These are phyloP conservation scores for Drosophila limbata DNA, from an alignment of 2,888 invertebrate species.

Conservation along the genomic window DNA sequence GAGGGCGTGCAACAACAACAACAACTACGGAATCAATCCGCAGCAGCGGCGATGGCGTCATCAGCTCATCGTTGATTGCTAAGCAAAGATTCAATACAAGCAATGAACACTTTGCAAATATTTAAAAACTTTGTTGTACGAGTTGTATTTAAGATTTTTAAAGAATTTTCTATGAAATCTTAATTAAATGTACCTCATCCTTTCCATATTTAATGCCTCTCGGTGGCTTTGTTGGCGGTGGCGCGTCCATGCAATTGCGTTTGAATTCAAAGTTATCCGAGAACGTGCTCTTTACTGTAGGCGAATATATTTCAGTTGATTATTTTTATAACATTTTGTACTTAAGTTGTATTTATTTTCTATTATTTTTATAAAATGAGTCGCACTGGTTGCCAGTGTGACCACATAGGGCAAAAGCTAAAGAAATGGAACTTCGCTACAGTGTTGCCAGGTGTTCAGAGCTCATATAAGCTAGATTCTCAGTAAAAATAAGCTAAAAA, in stretches of 20 bases:
- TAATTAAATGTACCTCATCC: slow-evolving; percentile 89
- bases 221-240: slow-evolving; percentile 93
- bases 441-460: too few species aligned
- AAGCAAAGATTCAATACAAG: neutral
- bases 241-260: slow-evolving; percentile 86
- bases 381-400: slow-evolving; percentile 36
- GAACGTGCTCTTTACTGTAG: slow-evolving; percentile 35
- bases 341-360: slow-evolving; percentile 29
- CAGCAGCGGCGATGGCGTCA: slow-evolving; percentile 63
- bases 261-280: slow-evolving; percentile 53
- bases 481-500: too few species aligned
- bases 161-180: slow-evolving; percentile 2
- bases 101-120: neutral
- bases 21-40: slow-evolving; percentile 11
- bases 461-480: too few species aligned
- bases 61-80: slow-evolving; percentile 28
- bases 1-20: slow-evolving; percentile 62
- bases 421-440: too few species aligned
- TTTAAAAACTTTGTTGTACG: neutral
- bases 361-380: slow-evolving; percentile 40
- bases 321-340: slow-evolving; percentile 47
- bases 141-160: neutral
- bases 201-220: slow-evolving; percentile 94
- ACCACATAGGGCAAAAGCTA: too few species aligned
- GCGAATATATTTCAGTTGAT: slow-evolving; percentile 13